These are phyloP conservation scores for Periophthalmodon schlosseri DNA, from an alignment of 2,113 vertebrate genomes.

Conservation along the genomic window DNA sequence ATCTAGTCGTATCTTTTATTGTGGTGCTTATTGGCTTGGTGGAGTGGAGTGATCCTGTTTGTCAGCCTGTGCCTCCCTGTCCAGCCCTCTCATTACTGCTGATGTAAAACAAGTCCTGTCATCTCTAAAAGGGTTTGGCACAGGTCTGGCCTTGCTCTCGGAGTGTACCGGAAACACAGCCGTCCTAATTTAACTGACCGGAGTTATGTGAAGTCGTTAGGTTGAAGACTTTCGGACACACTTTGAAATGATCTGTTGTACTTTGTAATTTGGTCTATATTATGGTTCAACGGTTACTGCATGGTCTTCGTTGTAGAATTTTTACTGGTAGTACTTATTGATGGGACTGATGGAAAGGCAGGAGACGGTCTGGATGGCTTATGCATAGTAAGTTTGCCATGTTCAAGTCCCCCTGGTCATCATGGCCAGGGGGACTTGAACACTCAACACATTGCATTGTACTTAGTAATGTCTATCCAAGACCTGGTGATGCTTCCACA, in stretches of 20 bases:
- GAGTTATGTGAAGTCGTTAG: background rate
- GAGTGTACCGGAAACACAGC: conserved; percentile 3
- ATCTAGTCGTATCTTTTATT: background rate
- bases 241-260: background rate
- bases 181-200: background rate
- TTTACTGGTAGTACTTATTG: no score
- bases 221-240: background rate
- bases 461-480: no score
- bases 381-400: no score
- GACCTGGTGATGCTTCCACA: no score
- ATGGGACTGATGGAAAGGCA: no score
- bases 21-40: background rate
- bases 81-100: background rate
- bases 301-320: no score
- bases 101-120: background rate
- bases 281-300: no score
- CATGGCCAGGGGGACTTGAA: no score
- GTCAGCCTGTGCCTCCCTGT: background rate
- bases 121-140: background rate
- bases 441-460: no score
- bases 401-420: no score
- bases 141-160: background rate
- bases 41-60: background rate
- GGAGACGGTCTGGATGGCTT: no score
- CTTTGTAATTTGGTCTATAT: background rate